Evolutionary conservation across 2,888 invertebrate species (phyloP), one percentile per base, ranked within the genome.

Genomic region (Belgica antarctica): DNA sequence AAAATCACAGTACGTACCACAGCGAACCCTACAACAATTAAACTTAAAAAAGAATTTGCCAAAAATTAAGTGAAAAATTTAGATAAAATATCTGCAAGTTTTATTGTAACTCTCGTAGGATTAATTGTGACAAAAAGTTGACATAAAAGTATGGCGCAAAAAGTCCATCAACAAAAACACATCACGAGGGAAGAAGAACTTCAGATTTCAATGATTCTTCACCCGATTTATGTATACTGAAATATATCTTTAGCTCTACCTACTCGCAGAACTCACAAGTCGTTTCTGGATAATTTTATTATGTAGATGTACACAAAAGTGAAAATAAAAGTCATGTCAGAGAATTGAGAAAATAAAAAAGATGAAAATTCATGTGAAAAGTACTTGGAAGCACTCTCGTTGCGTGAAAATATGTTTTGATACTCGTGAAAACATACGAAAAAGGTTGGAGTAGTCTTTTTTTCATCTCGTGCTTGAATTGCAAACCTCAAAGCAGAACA

Each of bases 391-490:
- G n/a, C n/a, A n/a, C n/a, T n/a, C 1, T 61, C 41, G 63, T 63
- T 63, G 63, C 34, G 63, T 63, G 63, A 63, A 63, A 63, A 63
- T 63, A 63, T 63, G 22, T 63, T 63, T 63, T 10, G 19, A 28
- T 34, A 41, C 41, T 63, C 36, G 1, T 15, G 10, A 12, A 52
- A 52, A 52, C 52, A n/a, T n/a, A n/a, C 17, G 2, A 52, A 63
- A 63, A 63, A 28, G 31, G 63, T 63, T 63, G 41, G 41, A 63
- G 63, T 63, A 63, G 63, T 63, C 41, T 63, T 63, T 31, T 59
- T 25, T 57, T 17, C 34, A 62, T 62, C 31, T 62, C 34, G 28
- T 41, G 41, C 41, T 31, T 31, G 31, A 31, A 31, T 31, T 4
- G 3, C 15, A 19, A 46, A 66, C 65, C 65, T 66, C 65, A 66